Percentiles rank a stretch among this genome's conserved stretches.
phyloP scores from a whole-genome alignment of 2,888 invertebrate species.

The Syritta pipiens region DNA sequence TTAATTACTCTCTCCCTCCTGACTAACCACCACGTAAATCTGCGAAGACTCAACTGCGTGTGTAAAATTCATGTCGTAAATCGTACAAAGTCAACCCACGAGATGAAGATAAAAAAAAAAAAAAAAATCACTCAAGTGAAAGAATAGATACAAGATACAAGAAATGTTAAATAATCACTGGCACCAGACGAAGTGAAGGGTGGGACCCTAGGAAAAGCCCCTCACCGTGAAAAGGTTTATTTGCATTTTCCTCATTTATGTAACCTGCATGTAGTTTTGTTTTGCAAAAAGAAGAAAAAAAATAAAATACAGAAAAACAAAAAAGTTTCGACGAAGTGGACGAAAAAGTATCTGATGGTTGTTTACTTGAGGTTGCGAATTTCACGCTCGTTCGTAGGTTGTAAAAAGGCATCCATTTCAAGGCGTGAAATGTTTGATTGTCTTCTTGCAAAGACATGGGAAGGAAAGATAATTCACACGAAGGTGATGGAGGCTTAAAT shows the following conservation, averaged over 20 bases:
- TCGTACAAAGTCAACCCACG: not conserved
- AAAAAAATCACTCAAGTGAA: slow-evolving; percentile 22
- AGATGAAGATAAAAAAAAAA: not conserved
- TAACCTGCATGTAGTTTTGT: not conserved
- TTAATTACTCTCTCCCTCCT: slow-evolving; percentile 4
- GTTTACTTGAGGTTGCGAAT: too few relatives aligned
- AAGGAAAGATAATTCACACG: too few relatives aligned
- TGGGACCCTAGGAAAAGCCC: slow-evolving; percentile 3
- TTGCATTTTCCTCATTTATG: not conserved
- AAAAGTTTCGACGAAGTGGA: not conserved
- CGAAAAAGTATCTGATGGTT: too few relatives aligned
- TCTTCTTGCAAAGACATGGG: too few relatives aligned
- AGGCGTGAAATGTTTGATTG: too few relatives aligned
- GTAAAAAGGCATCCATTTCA: too few relatives aligned
- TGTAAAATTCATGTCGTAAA: slow-evolving; percentile 1
- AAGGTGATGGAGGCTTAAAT: too few relatives aligned
- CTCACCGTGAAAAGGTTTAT: too few relatives aligned
- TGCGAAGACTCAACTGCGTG: slow-evolving; percentile 4
- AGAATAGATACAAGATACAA: slow-evolving; percentile 13
- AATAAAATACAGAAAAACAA: not conserved
- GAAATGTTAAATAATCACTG: slow-evolving; percentile 5
- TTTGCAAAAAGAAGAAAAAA: not conserved
- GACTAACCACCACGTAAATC: too few relatives aligned
- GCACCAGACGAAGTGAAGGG: not conserved
- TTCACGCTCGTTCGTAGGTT: too few relatives aligned